Conservation (phyloP, 2,797 vertebrate genomes). For the Arremon aurantiirostris region DNA sequence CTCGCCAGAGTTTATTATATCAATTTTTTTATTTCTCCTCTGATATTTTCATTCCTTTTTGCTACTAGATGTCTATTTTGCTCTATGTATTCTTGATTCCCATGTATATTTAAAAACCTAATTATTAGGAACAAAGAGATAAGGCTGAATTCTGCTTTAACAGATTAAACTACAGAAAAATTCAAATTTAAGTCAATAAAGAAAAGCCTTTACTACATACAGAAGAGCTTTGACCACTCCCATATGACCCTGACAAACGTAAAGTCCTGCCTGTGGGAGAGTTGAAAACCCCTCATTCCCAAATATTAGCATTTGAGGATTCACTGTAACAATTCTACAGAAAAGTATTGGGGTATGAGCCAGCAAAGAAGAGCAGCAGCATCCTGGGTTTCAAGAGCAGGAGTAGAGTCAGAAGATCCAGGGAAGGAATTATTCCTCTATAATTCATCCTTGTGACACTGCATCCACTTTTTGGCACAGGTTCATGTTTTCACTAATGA, state of each 20-base stretch:
- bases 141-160: background rate
- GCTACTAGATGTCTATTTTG: background rate
- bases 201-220: background rate
- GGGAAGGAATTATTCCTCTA: background rate
- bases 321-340: background rate
- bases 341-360: background rate
- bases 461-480: background rate
- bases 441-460: fast-evolving
- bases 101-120: background rate
- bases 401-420: background rate
- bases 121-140: background rate
- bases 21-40: background rate
- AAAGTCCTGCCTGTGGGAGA: background rate
- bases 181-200: background rate
- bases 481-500: background rate
- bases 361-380: background rate
- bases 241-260: background rate
- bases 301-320: fast-evolving
- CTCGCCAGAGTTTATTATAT: background rate
- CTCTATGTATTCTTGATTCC: background rate
- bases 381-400: background rate
- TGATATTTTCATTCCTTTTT: background rate
- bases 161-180: background rate
- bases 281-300: background rate
- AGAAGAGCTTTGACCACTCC: background rate